Evolutionary conservation across 1,140 invertebrate genomes (phyloP), one percentile per base, ranked within the genome.

Genomic region (Aphidius ervi): DNA sequence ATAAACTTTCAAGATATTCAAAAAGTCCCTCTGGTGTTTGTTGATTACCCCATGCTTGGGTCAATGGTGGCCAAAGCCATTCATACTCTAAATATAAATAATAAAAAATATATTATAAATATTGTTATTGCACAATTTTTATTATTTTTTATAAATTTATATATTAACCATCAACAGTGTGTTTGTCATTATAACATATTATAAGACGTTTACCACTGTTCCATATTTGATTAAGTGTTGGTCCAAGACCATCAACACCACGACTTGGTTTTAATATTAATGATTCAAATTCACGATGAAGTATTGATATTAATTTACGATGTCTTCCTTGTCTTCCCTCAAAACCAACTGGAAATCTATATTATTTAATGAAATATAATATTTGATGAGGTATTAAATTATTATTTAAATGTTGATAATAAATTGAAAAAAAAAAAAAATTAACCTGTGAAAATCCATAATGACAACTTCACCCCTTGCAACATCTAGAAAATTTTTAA

Each of bases 1-100:
- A 79, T 4, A 79, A 70, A 9, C 73, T 69, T 57, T 85, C 77
- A 54, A 91, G 74, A 71, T 83, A 90, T 41, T 71, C 61, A 63
- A 81, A 74, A 39, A 89, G 75, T n/a, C 75, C 81, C 9, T 73
- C 63, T 4, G 78, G 59, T 65, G 79, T 78, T 71, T 82, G 74
- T 63, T 82, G 74, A 68, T 90, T 85, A 4, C 85, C 88, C 87
- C 87, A 88, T 57, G 84, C 80, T 72, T 90, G 89, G 50, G 82
- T 82, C 62, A 91, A 72, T 31, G 84, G 82, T 10, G 87, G 85
- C 89, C 89, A 91, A 6, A 91, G 70, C 83, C 85, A 88, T n/a
- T 77, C 79, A 63, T 85, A 82, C 63, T 82, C 87, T 88, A 65
- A 46, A 58, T 7, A 52, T 43, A 8, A 23, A 49, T 31, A 3